These are phyloP conservation scores for Sycophila texana DNA, from an alignment of 2,888 invertebrate genomes.

Conservation along the genomic window DNA sequence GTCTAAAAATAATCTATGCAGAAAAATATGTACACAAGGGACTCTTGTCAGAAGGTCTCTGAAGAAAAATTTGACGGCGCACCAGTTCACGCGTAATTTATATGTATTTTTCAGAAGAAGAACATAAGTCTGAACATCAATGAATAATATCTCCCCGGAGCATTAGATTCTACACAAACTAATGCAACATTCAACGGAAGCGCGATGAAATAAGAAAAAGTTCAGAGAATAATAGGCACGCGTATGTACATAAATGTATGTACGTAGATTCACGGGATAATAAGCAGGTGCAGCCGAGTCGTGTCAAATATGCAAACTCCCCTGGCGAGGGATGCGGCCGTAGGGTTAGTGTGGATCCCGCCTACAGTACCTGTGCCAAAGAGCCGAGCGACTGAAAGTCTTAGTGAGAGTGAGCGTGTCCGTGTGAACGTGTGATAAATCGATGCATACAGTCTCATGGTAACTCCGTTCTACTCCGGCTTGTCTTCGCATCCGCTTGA, in stretches of 20 bases:
- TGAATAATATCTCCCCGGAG: too few species aligned
- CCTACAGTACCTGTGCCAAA: background rate
- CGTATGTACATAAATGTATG: conserved; percentile 3
- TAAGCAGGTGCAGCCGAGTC: conserved; percentile 1
- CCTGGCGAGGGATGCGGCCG: background rate
- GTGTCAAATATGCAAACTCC: conserved; percentile 14
- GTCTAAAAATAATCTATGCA: too few species aligned
- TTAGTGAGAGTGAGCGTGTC: background rate
- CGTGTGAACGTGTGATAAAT: too few species aligned
- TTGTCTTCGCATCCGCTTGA: too few species aligned
- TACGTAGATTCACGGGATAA: conserved; percentile 2
- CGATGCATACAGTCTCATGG: too few species aligned
- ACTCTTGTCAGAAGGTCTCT: too few species aligned
- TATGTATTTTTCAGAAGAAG: too few species aligned
- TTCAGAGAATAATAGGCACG: background rate
- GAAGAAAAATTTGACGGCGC: background rate
- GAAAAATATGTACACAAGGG: too few species aligned
- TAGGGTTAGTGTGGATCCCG: conserved; percentile 12
- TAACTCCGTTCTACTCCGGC: too few species aligned
- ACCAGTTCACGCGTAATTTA: background rate
- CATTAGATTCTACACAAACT: too few species aligned
- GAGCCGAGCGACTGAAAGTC: conserved; percentile 10
- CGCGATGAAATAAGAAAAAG: background rate
- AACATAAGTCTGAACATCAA: too few species aligned
- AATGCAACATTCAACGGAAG: background rate